Evolutionary conservation across 1,140 invertebrate genomes (phyloP).

Genomic region (Sitobion miscanthi): DNA sequence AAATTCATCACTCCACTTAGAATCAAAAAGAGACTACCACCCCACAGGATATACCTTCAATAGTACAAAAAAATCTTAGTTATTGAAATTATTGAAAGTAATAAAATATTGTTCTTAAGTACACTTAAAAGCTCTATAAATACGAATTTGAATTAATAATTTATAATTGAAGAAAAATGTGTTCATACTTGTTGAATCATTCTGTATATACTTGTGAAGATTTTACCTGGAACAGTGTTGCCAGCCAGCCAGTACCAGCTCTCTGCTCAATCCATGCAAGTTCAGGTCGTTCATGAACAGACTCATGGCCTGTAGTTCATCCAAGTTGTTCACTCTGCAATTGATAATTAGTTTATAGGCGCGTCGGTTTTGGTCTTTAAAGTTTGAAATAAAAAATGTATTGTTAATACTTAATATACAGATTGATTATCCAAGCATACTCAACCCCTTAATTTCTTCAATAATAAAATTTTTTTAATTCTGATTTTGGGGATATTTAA

Average conservation of each 20-base stretch:
- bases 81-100: too few species aligned
- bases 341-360: not conserved
- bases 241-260: constrained; percentile 85
- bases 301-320: constrained; percentile 79
- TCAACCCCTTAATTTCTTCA: not conserved
- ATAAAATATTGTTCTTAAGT: too few species aligned
- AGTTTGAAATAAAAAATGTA: not conserved
- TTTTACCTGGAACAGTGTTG: constrained; percentile 79
- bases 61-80: too few species aligned
- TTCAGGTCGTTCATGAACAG: constrained; percentile 86
- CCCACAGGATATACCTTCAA: too few species aligned
- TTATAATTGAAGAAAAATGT: too few species aligned
- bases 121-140: too few species aligned
- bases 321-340: constrained; percentile 80
- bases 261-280: constrained; percentile 81
- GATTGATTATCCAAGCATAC: not conserved
- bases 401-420: not conserved
- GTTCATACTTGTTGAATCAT: too few species aligned
- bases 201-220: not conserved
- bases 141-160: too few species aligned
- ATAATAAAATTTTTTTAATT: not conserved
- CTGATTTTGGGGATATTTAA: not conserved
- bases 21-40: too few species aligned
- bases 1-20: too few species aligned
- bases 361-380: not conserved